Evolutionary conservation across 2,113 vertebrate species (phyloP), one percentile per base, ranked within the genome.

Genomic region (human (Homo sapiens)): DNA sequence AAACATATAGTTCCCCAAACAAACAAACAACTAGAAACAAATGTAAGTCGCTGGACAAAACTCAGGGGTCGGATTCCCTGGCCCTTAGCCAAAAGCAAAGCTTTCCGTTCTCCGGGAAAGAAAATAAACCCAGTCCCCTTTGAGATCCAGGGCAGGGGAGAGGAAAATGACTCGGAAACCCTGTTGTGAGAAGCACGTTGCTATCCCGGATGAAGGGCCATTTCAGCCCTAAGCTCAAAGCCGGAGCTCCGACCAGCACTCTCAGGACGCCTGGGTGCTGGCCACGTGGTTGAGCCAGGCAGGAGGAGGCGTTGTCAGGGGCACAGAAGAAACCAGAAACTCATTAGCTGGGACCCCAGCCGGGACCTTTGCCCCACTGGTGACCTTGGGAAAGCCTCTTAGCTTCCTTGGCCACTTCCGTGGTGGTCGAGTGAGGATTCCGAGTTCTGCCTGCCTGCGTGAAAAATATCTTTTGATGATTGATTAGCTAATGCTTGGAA

Each of bases 401-500:
- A 27, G 43, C 27, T 38, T 64, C 84, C 50, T 18, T 4, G 6
- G 43, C 38, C 14, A 6, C 76, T 82, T 75, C 89, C 23, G 30
- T 48, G 59, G 92, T 88, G 93, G 89, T 89, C 88, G 38, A 45
- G 52, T 14, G 25, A 82, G 82, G 88, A n/a, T 64, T 40, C 66
- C 0, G 8, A 18, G 73, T 17, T 35, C 79, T 38, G 84, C 32
- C 59, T 3, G 35, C 75, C 87, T 50, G 68, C 1, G 16, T 89
- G 89, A 48, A 90, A 92, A 94, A 9, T n/a, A 32, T 23, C 95
- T 96, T 61, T 27, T 91, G 92, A 82, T 81, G 94, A 70, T 73
- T 66, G 94, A 93, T 93, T 75, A 93, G 16, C 83, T 85, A 80
- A 85, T 66, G 84, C 93, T 18, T 61, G 87, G 94, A 78, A 92